Evolutionary conservation across 1,140 invertebrate species (phyloP), one percentile per base, ranked within the genome.

Genomic region (Brachionus calyciflorus): DNA sequence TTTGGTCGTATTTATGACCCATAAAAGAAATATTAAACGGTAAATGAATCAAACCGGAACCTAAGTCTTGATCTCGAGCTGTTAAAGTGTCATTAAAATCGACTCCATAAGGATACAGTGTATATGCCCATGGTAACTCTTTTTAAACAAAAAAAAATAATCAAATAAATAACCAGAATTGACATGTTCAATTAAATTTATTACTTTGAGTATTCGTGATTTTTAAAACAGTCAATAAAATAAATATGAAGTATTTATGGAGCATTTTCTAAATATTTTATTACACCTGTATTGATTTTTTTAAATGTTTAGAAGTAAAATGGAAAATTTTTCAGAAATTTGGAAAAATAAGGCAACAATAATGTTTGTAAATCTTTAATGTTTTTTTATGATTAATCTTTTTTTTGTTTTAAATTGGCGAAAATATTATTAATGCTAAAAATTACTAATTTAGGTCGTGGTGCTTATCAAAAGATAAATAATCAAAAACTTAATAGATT

Each of bases 11-110:
- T 19, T 33, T 21, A 76, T 76, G 73, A 9, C 73, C 73, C 73
- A 76, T 76, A 33, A 76, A 76, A 57, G 73, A 33, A 1, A 76
- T 44, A 63, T 76, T 76, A 24, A 76, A 76, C n/a, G 49, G 73
- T 19, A 76, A 37, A 41, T 76, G 17, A 12, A 76, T 41, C 1
- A 57, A 30, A 19, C 49, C 49, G 24, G 73, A 76, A 9, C 73
- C 73, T 6, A 26, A 40, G 7, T 76, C 53, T 57, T 49, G 30
- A 28, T 76, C 73, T 28, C 49, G 9, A 9, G 73, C 53, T 60
- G 73, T 76, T 28, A 44, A 30, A 24, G 53, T 57, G 33, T 76
- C 73, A 41, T 60, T 60, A 19, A 19, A 76, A 21, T 37, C 28
- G 12, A 30, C 40, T 19, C 73, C 73, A 49, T 76, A 76, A 0